A percentile compares a stretch with the other conserved stretches of the same genome.
Conservation (phyloP, 1,140 invertebrate genomes). For the Portunus trituberculatus region DNA sequence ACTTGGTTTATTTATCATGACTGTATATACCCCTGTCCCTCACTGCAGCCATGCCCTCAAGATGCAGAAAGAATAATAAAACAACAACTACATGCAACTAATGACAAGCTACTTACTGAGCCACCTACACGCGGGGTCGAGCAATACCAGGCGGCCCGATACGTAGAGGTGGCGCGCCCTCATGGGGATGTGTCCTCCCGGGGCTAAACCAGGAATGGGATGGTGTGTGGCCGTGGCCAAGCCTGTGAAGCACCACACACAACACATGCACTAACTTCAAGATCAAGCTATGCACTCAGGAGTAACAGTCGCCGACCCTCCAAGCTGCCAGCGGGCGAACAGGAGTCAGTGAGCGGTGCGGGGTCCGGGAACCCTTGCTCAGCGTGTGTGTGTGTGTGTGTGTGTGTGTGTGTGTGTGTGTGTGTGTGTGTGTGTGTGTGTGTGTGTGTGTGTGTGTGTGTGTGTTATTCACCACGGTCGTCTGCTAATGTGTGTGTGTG, state of each 20-base stretch:
- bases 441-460: constrained; percentile 25
- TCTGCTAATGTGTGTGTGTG: neutral
- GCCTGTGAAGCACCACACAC: constrained; percentile 30
- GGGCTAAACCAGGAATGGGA: neutral
- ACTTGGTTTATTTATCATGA: too few relatives aligned
- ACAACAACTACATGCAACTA: neutral
- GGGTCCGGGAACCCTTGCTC: neutral
- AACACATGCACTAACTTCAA: constrained; percentile 12
- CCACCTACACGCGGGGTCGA: neutral
- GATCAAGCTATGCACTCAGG: neutral
- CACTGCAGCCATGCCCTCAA: neutral
- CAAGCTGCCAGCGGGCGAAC: too few relatives aligned
- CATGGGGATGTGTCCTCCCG: neutral
- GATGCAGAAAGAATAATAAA: neutral
- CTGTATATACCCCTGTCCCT: too few relatives aligned
- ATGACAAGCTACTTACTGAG: constrained; percentile 4
- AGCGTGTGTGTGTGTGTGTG: constrained; percentile 23
- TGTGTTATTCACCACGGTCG: too few relatives aligned
- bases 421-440: constrained; percentile 12
- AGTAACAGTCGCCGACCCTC: too few relatives aligned
- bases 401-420: constrained; percentile 29
- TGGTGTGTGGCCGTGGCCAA: neutral
- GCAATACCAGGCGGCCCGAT: neutral
- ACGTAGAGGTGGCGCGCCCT: neutral
- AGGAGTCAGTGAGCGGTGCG: too few relatives aligned